Percentiles rank a stretch among this genome's conserved stretches.
phyloP scores from a whole-genome alignment of 2,113 vertebrate species.

The Polypterus senegalus region DNA sequence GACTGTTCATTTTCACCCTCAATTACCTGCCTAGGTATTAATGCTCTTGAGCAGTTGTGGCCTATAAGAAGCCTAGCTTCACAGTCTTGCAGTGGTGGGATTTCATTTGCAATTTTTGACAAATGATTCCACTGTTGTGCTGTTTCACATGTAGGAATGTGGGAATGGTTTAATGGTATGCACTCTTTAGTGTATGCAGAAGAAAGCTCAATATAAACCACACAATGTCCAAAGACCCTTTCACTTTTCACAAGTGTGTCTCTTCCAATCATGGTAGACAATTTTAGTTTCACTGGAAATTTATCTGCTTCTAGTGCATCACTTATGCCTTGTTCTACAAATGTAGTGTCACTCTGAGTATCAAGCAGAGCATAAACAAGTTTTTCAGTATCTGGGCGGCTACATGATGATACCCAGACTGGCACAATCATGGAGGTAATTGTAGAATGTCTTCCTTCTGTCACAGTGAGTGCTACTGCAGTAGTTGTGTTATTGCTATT shows the following conservation, averaged over 20 bases:
- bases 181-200: slow-evolving; percentile 12
- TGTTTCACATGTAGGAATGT: slow-evolving; percentile 12
- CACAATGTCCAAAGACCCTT: slow-evolving; percentile 11
- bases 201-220: slow-evolving; percentile 4
- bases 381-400: too few species aligned
- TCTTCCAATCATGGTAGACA: slow-evolving; percentile 21
- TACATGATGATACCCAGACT: too few species aligned
- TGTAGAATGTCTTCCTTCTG: too few species aligned
- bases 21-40: slow-evolving; percentile 8
- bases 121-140: slow-evolving; percentile 12
- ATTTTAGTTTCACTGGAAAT: slow-evolving; percentile 21
- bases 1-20: not conserved
- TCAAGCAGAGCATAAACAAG: not conserved
- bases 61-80: slow-evolving; percentile 11
- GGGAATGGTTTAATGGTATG: slow-evolving; percentile 18
- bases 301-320: slow-evolving; percentile 4
- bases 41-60: slow-evolving; percentile 16
- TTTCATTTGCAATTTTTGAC: slow-evolving; percentile 11
- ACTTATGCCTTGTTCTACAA: slow-evolving; percentile 18
- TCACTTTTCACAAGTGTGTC: slow-evolving; percentile 16
- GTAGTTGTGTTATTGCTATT: too few species aligned
- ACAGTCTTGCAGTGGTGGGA: slow-evolving; percentile 13
- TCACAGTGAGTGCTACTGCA: too few species aligned
- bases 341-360: slow-evolving; percentile 19
- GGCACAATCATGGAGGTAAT: too few species aligned